Evolutionary conservation across 1,140 invertebrate species (phyloP), one percentile per base, ranked within the genome.

Genomic region (Conus ventricosus): DNA sequence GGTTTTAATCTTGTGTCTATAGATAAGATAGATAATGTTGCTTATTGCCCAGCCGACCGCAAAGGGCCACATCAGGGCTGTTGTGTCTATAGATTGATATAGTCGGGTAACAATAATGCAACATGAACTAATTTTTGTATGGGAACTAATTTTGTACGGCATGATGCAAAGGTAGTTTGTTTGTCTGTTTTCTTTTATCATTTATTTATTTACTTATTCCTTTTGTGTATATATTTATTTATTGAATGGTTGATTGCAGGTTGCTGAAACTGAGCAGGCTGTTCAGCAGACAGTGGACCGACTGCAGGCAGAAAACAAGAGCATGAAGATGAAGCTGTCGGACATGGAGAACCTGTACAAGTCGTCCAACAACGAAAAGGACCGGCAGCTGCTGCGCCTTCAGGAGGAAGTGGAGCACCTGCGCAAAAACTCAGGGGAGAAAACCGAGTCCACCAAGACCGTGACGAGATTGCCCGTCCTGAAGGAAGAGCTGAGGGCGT

Each of bases 301-400:
- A 53, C 85, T 88, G 23, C 53, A 82, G 27, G 67, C 25, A 11
- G 85, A 90, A 39, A 90, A 84, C 51, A 82, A 88, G 27, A 88
- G 75, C 76, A 76, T 88, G 80, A 53, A 88, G 55, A 87, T 88
- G 60, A 80, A 87, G 23, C 63, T 90, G 54, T 81, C 75, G 17
- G 91, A 90, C 53, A 75, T 91, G 17, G 89, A 91, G 78, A 27
- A 85, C 51, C 63, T 90, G 54, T 86, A 91, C 76, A 85, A 87
- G 17, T 86, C 90, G 23, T 90, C 89, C 25, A 89, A 86, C 60
- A 88, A 84, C 63, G 89, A 91, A 15, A 92, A 92, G 84, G 88
- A 91, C 39, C 86, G 80, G n/a, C 81, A 88, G 76, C 91, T 92
- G 55, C 67, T 71, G 17, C 80, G 82, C 15, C 84, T 90, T 20